Conservation (phyloP, 2,888 invertebrate species). For the Sphaerophoria rueppellii region DNA sequence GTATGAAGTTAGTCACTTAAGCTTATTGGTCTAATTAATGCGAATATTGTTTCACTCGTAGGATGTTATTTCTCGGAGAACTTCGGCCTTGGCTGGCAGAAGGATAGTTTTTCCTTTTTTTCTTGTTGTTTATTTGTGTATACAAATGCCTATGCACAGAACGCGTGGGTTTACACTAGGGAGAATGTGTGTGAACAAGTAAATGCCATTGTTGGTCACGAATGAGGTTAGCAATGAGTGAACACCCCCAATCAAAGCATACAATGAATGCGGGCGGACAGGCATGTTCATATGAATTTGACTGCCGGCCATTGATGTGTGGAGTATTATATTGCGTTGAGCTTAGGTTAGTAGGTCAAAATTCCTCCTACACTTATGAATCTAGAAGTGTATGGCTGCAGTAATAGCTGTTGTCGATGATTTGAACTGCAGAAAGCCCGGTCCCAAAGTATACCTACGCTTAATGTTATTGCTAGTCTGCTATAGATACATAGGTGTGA, state of each 20-base stretch:
- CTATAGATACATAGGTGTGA: conserved; percentile 9
- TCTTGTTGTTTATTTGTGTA: neutral
- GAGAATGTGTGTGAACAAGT: neutral
- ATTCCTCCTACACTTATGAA: neutral
- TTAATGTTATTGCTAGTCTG: conserved; percentile 7
- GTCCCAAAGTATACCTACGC: conserved; percentile 2
- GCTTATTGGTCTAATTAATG: conserved; percentile 63
- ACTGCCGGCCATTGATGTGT: conserved; percentile 38
- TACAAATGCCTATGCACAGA: neutral
- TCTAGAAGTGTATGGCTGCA: neutral
- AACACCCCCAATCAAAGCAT: conserved; percentile 40
- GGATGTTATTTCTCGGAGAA: conserved; percentile 31
- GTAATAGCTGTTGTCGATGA: neutral
- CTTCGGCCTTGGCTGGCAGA: neutral
- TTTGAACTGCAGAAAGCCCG: neutral
- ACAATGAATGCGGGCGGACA: conserved; percentile 10
- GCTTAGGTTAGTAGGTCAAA: conserved; percentile 60
- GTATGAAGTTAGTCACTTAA: conserved; percentile 56
- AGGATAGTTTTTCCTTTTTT: neutral
- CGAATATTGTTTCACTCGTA: conserved; percentile 46
- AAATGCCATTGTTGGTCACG: conserved; percentile 2
- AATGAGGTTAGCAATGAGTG: conserved; percentile 42
- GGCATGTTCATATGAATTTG: conserved; percentile 41
- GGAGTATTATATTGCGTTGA: conserved; percentile 25
- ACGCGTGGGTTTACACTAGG: neutral